Evolutionary conservation across 2,797 vertebrate genomes (phyloP).

Genomic region (Argyrosomus regius): DNA sequence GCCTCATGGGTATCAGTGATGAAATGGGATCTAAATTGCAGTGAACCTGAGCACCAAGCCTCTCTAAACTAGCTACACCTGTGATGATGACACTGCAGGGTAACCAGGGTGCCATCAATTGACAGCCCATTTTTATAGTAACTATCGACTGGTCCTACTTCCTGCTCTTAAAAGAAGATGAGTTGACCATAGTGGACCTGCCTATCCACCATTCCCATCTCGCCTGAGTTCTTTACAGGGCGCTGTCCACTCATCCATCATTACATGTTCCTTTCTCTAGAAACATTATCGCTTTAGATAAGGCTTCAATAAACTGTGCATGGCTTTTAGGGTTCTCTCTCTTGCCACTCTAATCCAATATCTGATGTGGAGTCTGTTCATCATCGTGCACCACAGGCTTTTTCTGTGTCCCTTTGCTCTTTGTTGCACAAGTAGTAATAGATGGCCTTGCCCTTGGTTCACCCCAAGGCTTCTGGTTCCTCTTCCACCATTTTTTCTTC

Average conservation of each 20-base stretch:
- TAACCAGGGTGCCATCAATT: slow-evolving; percentile 53
- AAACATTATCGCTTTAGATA: slow-evolving; percentile 87
- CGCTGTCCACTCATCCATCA: slow-evolving; percentile 77
- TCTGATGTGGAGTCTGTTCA: slow-evolving; percentile 81
- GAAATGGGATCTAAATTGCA: slow-evolving; percentile 68
- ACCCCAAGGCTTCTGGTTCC: slow-evolving; percentile 67
- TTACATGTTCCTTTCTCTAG: slow-evolving; percentile 76
- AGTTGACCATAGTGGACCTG: slow-evolving; percentile 68
- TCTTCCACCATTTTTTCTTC: slow-evolving; percentile 75
- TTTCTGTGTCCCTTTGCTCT: slow-evolving; percentile 68
- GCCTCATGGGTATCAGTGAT: slow-evolving; percentile 60
- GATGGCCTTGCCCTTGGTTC: slow-evolving; percentile 76
- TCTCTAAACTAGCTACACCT: slow-evolving; percentile 55
- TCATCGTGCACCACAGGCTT: slow-evolving; percentile 78
- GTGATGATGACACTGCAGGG: slow-evolving; percentile 62
- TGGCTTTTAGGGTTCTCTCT: slow-evolving; percentile 83
- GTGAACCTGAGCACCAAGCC: slow-evolving; percentile 45
- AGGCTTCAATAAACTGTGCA: slow-evolving; percentile 84
- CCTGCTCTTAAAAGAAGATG: slow-evolving; percentile 62
- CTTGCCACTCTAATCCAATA: slow-evolving; percentile 86
- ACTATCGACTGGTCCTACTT: slow-evolving; percentile 47
- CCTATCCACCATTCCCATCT: slow-evolving; percentile 66
- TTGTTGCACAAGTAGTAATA: slow-evolving; percentile 76
- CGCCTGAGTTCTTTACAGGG: slow-evolving; percentile 66
- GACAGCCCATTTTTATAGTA: slow-evolving; percentile 45